Conservation (phyloP, 30 jellyfish, hydroid and myxozoan species). For the Aurelia coerulea region DNA sequence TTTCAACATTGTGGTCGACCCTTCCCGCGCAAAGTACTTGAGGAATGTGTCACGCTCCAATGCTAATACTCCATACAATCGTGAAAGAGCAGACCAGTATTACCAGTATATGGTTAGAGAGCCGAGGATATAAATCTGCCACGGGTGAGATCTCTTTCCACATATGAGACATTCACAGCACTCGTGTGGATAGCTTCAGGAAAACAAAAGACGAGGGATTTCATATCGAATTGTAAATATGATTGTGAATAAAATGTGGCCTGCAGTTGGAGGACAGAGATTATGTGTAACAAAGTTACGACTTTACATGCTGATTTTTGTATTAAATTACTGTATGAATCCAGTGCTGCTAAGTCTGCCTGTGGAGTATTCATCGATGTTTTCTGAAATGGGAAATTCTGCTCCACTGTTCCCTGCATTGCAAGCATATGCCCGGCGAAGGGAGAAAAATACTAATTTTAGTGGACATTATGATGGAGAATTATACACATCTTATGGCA, state of each 20-base stretch:
- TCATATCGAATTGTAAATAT: not conserved
- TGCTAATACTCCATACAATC: slow-evolving; percentile 43
- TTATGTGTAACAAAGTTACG: not conserved
- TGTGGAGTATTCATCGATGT: slow-evolving; percentile 44
- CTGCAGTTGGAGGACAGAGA: not conserved
- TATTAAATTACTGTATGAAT: not conserved
- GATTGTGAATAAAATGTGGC: not conserved
- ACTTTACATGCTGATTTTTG: not conserved
- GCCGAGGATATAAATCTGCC: slow-evolving; percentile 3
- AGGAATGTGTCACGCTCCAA: slow-evolving; percentile 71
- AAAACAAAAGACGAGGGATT: not conserved
- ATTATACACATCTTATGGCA: slow-evolving; percentile 80
- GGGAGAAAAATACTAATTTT: slow-evolving; percentile 78
- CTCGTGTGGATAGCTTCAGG: slow-evolving; percentile 1
- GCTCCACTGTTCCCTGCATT: slow-evolving; percentile 40
- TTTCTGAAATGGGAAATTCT: slow-evolving; percentile 15
- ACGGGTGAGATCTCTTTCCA: slow-evolving; percentile 14
- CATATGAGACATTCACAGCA: not conserved
- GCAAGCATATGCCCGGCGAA: slow-evolving; percentile 38
- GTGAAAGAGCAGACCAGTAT: slow-evolving; percentile 13
- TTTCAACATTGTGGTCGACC: slow-evolving; percentile 42
- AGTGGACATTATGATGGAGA: slow-evolving; percentile 82
- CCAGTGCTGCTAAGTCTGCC: slow-evolving; percentile 61
- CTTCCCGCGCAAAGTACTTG: slow-evolving; percentile 41
- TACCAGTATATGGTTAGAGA: not conserved